These are phyloP conservation scores for Drosophila virilis DNA, from an alignment of 1,140 invertebrate species.

Conservation along the genomic window DNA sequence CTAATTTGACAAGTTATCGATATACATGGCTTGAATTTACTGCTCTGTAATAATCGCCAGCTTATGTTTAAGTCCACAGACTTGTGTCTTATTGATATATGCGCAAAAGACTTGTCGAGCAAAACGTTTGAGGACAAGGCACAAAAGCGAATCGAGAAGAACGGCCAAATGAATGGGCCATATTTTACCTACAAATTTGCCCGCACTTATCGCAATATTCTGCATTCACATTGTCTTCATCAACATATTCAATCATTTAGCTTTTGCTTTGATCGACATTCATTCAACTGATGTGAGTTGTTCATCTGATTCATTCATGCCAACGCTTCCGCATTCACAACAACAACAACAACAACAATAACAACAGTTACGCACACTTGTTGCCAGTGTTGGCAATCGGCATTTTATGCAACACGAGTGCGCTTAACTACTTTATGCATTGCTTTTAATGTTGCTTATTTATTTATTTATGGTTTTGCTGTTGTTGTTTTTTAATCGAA, in stretches of 20 bases:
- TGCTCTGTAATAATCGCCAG: too few species aligned
- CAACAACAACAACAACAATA: conserved; percentile 2
- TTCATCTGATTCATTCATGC: conserved; percentile 17
- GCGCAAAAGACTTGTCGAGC: too few species aligned
- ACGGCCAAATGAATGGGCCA: too few species aligned
- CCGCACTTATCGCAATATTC: too few species aligned
- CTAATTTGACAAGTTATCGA: too few species aligned
- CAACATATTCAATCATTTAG: conserved; percentile 5
- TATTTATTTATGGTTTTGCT: not conserved
- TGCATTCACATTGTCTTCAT: not conserved
- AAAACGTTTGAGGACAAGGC: too few species aligned
- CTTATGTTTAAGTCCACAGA: too few species aligned
- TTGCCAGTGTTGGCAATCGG: not conserved
- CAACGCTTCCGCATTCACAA: conserved; percentile 28
- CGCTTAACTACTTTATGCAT: not conserved
- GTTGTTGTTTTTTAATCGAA: conserved; percentile 31
- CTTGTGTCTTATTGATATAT: too few species aligned
- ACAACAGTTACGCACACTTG: conserved; percentile 25
- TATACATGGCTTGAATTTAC: too few species aligned
- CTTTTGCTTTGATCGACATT: conserved; percentile 1
- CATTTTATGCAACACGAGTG: too few species aligned
- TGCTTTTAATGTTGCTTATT: conserved; percentile 15
- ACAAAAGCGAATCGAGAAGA: too few species aligned
- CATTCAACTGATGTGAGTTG: conserved; percentile 13
- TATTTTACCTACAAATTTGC: too few species aligned